Percentiles rank a stretch among this genome's conserved stretches.
phyloP scores from a whole-genome alignment of 2,113 vertebrate species.

The Gobiocypris rarus region DNA sequence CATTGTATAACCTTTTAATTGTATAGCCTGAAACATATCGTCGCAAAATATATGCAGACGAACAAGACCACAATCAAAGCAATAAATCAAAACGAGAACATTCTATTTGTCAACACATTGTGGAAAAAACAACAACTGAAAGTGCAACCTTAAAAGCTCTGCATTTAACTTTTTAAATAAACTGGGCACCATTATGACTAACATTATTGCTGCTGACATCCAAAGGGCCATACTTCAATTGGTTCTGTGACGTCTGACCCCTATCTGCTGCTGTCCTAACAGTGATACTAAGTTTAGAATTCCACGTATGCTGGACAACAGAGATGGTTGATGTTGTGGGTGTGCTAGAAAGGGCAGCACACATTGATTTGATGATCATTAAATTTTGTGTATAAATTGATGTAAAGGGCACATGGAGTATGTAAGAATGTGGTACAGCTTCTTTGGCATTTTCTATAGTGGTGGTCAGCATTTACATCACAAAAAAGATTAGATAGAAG shows the following conservation, averaged over 20 bases:
- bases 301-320: background rate
- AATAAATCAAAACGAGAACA: background rate
- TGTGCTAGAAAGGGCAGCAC: constrained; percentile 14
- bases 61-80: background rate
- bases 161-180: constrained; percentile 10
- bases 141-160: background rate
- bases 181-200: background rate
- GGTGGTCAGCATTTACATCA: background rate
- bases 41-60: background rate
- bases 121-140: background rate
- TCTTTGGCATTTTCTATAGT: background rate
- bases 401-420: background rate
- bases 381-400: background rate
- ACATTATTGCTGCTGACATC: background rate
- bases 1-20: background rate
- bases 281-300: background rate
- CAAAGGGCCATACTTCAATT: background rate
- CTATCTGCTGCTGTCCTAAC: background rate
- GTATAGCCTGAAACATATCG: background rate
- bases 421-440: background rate
- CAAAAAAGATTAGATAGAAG: background rate
- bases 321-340: background rate
- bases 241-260: constrained; percentile 6
- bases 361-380: background rate
- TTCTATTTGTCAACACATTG: background rate